Evolutionary conservation across 2,888 invertebrate genomes (phyloP), one percentile per base, ranked within the genome.

Genomic region (Troides helena): DNA sequence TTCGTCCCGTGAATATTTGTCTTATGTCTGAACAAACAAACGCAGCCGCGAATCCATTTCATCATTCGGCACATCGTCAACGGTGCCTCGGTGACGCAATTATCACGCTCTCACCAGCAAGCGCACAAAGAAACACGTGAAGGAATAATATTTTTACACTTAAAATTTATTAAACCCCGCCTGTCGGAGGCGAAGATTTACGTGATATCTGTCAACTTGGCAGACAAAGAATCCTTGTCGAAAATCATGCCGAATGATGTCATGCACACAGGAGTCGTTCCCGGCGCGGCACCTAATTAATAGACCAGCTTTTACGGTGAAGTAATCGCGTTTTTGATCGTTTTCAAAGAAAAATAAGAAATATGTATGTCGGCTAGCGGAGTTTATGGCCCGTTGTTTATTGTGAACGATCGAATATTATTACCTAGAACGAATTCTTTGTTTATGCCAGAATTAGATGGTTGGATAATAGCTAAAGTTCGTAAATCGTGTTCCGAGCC

Each of bases 141-240:
- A 85, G 85, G 84, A 87, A 87, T 87, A 87, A 85, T 87, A 88
- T 88, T 88, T 83, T 81, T 80, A 79, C 78, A 76, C 78, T 82
- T 81, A 78, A 80, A 83, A 84, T 85, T 87, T 84, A 84, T 85
- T 63, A 83, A 78, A 81, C 84, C 80, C 82, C 80, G 85, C 80
- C 81, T 91, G 92, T 89, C 92, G 88, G 78, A 80, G 74, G 75
- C 70, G 72, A 79, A 86, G 88, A 92, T 92, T 91, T 92, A 92
- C 87, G 84, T 82, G 85, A 82, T 82, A 81, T 85, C 87, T 89
- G 87, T 86, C 86, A 85, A 77, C 78, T 80, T 78, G 78, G 77
- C 81, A 87, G 83, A 92, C 90, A 92, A 92, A 91, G 91, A 78
- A 80, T 80, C 84, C 78, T 87, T 90, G 87, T 89, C 77, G 80